Percentiles rank a stretch among this genome's conserved stretches.
These are phyloP conservation scores for Amphiprion clarkii DNA, from an alignment of 2,797 vertebrate species.

Conservation along the genomic window DNA sequence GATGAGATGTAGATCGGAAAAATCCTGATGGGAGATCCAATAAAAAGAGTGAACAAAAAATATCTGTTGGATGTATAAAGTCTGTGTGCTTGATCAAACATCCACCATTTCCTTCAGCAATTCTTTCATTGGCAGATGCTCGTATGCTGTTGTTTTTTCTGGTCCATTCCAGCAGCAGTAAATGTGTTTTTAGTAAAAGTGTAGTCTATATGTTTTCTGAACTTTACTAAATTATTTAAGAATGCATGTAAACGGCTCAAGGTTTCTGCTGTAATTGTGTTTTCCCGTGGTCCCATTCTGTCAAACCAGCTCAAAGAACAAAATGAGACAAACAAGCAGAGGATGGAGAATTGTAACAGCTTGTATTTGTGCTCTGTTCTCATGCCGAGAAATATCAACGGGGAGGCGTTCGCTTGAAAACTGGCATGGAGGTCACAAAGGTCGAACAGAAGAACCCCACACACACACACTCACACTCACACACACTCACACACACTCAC, in stretches of 20 bases:
- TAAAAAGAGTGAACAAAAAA: neutral
- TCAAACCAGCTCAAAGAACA: constrained; percentile 47
- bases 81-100: constrained; percentile 9
- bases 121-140: constrained; percentile 11
- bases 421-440: constrained; percentile 74
- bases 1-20: constrained; percentile 8
- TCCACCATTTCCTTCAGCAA: neutral
- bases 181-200: constrained; percentile 39
- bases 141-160: constrained; percentile 13
- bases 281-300: constrained; percentile 9
- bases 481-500: neutral
- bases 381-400: constrained; percentile 74
- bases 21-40: neutral
- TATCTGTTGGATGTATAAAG: too few relatives aligned
- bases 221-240: neutral
- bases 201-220: neutral
- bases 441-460: constrained; percentile 50
- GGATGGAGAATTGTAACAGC: constrained; percentile 80
- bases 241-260: neutral
- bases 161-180: constrained; percentile 50
- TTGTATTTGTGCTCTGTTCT: constrained; percentile 87
- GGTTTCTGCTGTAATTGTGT: constrained; percentile 1
- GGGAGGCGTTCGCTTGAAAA: constrained; percentile 65
- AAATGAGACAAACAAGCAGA: constrained; percentile 77
- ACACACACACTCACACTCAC: neutral